phyloP scores from a whole-genome alignment of 2,888 invertebrate genomes.

The Eledona agricola region DNA sequence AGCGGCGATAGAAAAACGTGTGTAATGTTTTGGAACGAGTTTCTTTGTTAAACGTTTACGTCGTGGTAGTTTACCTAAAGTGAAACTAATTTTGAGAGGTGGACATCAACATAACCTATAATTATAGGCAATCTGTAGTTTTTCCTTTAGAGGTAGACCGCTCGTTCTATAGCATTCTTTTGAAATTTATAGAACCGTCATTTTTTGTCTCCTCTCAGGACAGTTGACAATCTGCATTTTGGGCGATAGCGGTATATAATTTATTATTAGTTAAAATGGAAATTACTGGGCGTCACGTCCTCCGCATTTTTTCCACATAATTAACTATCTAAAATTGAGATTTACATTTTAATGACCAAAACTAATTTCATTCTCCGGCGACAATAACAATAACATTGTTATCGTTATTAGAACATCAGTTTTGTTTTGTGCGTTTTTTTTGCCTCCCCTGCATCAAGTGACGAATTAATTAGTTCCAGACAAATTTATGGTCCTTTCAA shows the following conservation, averaged over 20 bases:
- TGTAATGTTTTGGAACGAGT: slow-evolving; percentile 54
- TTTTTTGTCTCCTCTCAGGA: slow-evolving; percentile 50
- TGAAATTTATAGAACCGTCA: slow-evolving; percentile 53
- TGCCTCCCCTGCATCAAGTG: no score
- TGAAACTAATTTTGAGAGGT: slow-evolving; percentile 59
- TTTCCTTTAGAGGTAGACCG: slow-evolving; percentile 54
- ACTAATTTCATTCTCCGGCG: slow-evolving; percentile 1
- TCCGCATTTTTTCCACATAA: slow-evolving; percentile 38
- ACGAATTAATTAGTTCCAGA: no score
- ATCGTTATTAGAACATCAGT: no score
- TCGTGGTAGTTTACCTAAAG: slow-evolving; percentile 55
- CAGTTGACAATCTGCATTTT: slow-evolving; percentile 48
- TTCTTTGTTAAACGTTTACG: slow-evolving; percentile 48
- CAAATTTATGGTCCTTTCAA: no score
- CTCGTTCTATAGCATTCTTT: slow-evolving; percentile 52
- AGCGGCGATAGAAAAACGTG: slow-evolving; percentile 39
- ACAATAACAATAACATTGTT: neutral
- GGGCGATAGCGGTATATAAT: slow-evolving; percentile 40
- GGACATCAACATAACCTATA: slow-evolving; percentile 58
- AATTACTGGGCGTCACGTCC: slow-evolving; percentile 38
- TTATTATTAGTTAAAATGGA: slow-evolving; percentile 40
- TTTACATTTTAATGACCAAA: slow-evolving; percentile 35
- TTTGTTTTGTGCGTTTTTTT: no score
- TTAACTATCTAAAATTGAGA: slow-evolving; percentile 36
- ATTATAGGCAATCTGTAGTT: slow-evolving; percentile 60